A percentile compares a stretch with the other conserved stretches of the same genome.
Evolutionary conservation across 2,797 vertebrate genomes (phyloP).

Genomic region (Malurus leucopterus): DNA sequence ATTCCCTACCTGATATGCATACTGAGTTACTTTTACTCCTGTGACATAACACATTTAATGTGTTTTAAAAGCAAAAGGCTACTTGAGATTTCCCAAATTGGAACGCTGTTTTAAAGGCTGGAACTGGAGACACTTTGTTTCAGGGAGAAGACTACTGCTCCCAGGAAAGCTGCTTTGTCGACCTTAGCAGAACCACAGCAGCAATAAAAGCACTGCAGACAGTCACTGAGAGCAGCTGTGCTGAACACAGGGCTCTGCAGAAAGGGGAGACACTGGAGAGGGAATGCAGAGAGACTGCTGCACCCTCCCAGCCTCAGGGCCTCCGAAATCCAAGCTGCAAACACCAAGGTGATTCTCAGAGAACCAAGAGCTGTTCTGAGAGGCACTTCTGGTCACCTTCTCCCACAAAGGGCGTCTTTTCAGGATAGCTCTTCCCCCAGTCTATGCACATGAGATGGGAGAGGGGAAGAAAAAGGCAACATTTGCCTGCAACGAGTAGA

Average conservation of each 20-base stretch:
- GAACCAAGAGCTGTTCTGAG: neutral
- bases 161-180: neutral
- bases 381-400: neutral
- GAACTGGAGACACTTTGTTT: neutral
- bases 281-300: neutral
- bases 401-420: neutral
- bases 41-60: neutral
- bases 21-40: neutral
- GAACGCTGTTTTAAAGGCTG: neutral
- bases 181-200: neutral
- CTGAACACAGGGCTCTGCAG: rapidly evolving
- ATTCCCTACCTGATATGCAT: neutral
- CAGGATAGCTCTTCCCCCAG: neutral
- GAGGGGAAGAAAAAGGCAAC: neutral
- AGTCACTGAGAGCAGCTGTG: neutral
- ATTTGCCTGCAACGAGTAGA: neutral
- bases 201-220: neutral
- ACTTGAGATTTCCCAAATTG: neutral
- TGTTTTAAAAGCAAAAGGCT: neutral
- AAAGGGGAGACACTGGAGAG: neutral
- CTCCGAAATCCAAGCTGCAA: neutral
- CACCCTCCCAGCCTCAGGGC: neutral
- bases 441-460: rapidly evolving
- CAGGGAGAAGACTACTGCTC: neutral
- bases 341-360: neutral